These are phyloP conservation scores for Bufotes viridis DNA, from an alignment of 2,797 vertebrate genomes.

Conservation along the genomic window DNA sequence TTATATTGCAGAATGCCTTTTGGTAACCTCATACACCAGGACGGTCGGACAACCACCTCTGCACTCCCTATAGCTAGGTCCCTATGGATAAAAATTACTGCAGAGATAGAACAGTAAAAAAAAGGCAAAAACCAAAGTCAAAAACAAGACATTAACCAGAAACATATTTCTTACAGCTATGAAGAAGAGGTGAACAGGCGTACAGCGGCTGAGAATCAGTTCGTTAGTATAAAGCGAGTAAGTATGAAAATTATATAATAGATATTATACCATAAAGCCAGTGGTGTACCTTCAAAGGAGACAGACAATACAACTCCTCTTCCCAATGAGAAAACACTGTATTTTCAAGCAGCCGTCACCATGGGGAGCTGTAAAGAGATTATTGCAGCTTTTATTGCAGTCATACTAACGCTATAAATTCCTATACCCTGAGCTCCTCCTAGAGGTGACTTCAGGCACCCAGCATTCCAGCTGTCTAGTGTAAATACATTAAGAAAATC, in stretches of 20 bases:
- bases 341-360: no score
- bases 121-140: not conserved
- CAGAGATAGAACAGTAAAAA: not conserved
- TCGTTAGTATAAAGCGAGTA: conserved; percentile 84
- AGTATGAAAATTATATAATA: conserved; percentile 43
- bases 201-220: conserved; percentile 82
- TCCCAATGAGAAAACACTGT: no score
- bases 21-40: no score
- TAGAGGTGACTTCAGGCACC: no score
- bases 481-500: no score
- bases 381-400: no score
- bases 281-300: no score
- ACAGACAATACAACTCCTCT: no score
- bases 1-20: not conserved
- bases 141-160: not conserved
- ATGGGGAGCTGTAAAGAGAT: no score
- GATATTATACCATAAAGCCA: not conserved
- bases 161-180: conserved; percentile 68
- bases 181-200: conserved; percentile 85
- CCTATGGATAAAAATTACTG: not conserved
- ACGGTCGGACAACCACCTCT: not conserved
- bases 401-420: no score
- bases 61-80: not conserved
- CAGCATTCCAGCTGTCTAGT: no score
- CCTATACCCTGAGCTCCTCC: no score